phyloP scores from a whole-genome alignment of 2,797 vertebrate species.

The Lithobates pipiens region DNA sequence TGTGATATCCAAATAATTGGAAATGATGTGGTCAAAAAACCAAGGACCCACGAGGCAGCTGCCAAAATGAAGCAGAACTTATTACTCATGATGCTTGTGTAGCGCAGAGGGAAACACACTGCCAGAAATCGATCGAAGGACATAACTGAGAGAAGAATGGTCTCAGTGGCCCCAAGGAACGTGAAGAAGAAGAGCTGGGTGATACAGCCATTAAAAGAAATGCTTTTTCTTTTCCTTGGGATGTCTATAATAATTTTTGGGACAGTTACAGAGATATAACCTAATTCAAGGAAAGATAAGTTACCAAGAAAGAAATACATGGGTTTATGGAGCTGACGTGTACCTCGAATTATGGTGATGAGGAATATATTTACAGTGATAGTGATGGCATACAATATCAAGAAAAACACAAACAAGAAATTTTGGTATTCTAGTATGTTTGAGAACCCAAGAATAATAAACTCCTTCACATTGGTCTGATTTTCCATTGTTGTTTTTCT shows the following conservation, averaged over 20 bases:
- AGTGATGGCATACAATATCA: conserved; percentile 31
- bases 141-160: conserved; percentile 74
- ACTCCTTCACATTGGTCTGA: conserved; percentile 46
- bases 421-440: conserved; percentile 7
- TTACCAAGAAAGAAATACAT: conserved; percentile 68
- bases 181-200: conserved; percentile 73
- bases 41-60: conserved; percentile 69
- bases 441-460: conserved; percentile 47
- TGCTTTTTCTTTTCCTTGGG: conserved; percentile 64
- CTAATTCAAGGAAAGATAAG: conserved; percentile 65
- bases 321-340: conserved; percentile 61
- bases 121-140: conserved; percentile 72
- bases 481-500: conserved; percentile 32
- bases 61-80: conserved; percentile 62
- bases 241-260: conserved; percentile 67
- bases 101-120: conserved; percentile 71
- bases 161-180: conserved; percentile 71
- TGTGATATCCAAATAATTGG: conserved; percentile 58
- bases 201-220: conserved; percentile 69
- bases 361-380: conserved; percentile 39
- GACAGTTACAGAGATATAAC: conserved; percentile 64
- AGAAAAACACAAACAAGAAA: conserved; percentile 26
- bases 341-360: conserved; percentile 24
- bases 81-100: conserved; percentile 68
- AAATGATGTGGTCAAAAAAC: conserved; percentile 66